Evolutionary conservation across 2,113 vertebrate species (phyloP).

Genomic region (Scophthalmus maximus): DNA sequence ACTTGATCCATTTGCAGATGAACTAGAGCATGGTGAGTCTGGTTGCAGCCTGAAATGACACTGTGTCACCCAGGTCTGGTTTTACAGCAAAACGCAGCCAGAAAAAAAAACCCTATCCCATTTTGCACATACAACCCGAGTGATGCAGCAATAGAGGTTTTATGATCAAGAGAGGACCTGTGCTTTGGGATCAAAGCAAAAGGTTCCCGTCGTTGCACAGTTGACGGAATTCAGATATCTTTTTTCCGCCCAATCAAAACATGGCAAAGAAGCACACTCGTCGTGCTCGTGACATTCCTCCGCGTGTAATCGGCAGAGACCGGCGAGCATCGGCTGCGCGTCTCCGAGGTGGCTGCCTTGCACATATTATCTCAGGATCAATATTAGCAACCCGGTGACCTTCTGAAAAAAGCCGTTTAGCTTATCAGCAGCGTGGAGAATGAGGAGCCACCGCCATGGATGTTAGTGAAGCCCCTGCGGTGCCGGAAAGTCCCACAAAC

Average conservation of each 20-base stretch:
- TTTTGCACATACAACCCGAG: background rate
- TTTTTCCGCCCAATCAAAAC: background rate
- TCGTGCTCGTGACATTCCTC: conserved; percentile 14
- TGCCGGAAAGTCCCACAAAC: conserved; percentile 58
- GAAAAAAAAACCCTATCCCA: background rate
- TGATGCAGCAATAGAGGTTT: background rate
- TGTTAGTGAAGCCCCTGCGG: conserved; percentile 28
- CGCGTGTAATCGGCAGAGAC: background rate
- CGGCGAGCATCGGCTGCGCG: conserved; percentile 18
- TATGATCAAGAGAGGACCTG: background rate
- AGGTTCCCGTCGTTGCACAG: background rate
- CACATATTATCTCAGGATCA: conserved; percentile 61
- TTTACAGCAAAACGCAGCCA: background rate
- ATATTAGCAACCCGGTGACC: conserved; percentile 65
- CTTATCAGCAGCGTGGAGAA: conserved; percentile 49
- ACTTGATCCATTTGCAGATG: conserved; percentile 51
- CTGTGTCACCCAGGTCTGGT: background rate
- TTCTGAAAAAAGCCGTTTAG: conserved; percentile 58
- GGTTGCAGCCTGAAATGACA: conserved; percentile 13
- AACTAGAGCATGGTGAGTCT: conserved; percentile 53
- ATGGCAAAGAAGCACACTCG: conserved; percentile 1
- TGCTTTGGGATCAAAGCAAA: background rate
- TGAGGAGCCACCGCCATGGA: conserved; percentile 26
- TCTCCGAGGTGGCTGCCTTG: conserved; percentile 29
- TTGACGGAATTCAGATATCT: background rate